Evolutionary conservation across 1,140 invertebrate genomes (phyloP), one percentile per base, ranked within the genome.

Genomic region (Scaptodrosophila lebanonensis): DNA sequence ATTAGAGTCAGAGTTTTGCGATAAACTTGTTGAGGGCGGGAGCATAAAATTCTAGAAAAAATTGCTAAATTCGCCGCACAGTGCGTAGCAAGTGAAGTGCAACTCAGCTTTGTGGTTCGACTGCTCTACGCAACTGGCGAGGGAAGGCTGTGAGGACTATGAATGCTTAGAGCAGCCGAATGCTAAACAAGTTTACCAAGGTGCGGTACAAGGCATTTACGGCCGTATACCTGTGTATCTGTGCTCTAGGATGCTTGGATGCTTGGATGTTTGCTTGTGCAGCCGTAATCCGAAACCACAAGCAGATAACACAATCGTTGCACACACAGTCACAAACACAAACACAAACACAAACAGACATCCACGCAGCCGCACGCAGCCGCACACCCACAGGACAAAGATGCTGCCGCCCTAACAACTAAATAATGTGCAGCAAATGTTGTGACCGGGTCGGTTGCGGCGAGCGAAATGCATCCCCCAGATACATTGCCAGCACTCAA

Each of bases 361-460:
- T 68, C 68, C 64, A 61, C 33, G 44, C 53, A 35, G 39, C 17
- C 18, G 33, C 39, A 32, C 25, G 27, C 18, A 29, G 25, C 9
- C 6, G 9, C 57, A 16, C 60, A 36, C 18, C 17, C 9, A 8
- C 35, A 11, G 18, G n/a, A n/a, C n/a, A n/a, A n/a, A n/a, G n/a
- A n/a, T n/a, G n/a, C n/a, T n/a, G n/a, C n/a, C 50, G 32, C 6
- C 16, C 75, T 68, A 79, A 79, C 75, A 79, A 73, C 73, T 79
- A 82, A 82, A 79, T 79, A 79, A 79, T 82, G 75, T 82, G 65
- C 75, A 56, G 33, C 42, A 79, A 72, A 73, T 79, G 82, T 82
- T 69, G 59, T 69, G 65, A n/a, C 36, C 43, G 15, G 43, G 33
- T 39, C 29, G 9, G 44, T 22, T 7, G 16, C 22, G 45, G n/a